These are phyloP conservation scores for Lutraria lutraria DNA, from an alignment of 2,888 invertebrate genomes.

Conservation along the genomic window DNA sequence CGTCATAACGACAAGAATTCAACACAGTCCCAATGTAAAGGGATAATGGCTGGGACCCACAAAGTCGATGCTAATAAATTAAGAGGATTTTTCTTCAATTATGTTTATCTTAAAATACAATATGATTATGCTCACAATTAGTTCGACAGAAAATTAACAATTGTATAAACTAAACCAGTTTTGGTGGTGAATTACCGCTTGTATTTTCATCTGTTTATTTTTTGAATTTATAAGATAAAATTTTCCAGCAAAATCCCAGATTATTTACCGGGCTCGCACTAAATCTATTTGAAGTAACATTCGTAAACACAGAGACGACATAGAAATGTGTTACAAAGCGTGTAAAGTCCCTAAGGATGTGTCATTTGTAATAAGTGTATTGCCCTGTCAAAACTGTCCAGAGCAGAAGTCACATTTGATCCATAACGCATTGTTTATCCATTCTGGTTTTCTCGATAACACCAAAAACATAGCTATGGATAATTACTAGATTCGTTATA, in stretches of 20 bases:
- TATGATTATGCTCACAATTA: conserved; percentile 22
- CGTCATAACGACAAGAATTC: conserved; percentile 1
- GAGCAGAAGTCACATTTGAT: conserved; percentile 38
- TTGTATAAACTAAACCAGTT: not conserved
- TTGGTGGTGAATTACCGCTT: not conserved
- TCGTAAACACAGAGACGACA: conserved; percentile 45
- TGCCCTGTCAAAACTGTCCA: conserved; percentile 59
- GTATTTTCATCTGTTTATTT: not conserved
- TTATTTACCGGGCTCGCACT: not conserved
- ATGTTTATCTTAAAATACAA: conserved; percentile 9
- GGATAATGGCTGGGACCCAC: not conserved
- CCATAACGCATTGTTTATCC: conserved; percentile 44
- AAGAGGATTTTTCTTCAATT: conserved; percentile 13
- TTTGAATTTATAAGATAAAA: not conserved
- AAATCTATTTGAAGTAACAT: not conserved
- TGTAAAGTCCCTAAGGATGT: conserved; percentile 51
- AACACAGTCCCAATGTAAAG: not conserved
- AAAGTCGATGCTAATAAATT: conserved; percentile 31
- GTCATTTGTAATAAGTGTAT: conserved; percentile 60
- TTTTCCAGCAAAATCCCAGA: not conserved
- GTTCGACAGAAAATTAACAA: not conserved
- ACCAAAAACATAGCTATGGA: not conserved
- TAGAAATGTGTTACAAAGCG: conserved; percentile 58
- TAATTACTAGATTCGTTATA: not conserved
- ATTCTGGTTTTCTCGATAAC: not conserved